These are phyloP conservation scores for Zaprionus ornatus DNA, from an alignment of 1,140 invertebrate genomes.

Conservation along the genomic window DNA sequence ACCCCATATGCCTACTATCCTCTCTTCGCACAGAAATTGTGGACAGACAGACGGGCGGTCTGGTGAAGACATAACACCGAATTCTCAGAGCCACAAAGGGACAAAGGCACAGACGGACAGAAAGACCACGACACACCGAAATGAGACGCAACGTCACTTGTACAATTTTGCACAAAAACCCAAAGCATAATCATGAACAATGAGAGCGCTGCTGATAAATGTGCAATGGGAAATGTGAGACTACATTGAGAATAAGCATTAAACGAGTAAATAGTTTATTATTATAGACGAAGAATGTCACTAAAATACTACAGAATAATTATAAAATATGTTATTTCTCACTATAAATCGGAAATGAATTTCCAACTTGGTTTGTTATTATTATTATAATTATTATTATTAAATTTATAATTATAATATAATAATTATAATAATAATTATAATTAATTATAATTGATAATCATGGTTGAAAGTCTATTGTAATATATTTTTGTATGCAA, in stretches of 20 bases:
- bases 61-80: constrained; percentile 1
- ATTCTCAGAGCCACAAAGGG: constrained; percentile 9
- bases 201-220: constrained; percentile 76
- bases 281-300: neutral
- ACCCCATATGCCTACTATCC: no score
- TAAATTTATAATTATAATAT: no score
- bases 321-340: neutral
- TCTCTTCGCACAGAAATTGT: constrained; percentile 59
- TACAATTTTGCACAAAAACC: constrained; percentile 83
- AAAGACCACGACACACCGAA: constrained; percentile 21
- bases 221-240: constrained; percentile 61
- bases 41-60: constrained; percentile 15
- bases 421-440: no score
- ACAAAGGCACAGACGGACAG: neutral
- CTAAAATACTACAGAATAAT: neutral
- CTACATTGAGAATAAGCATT: constrained; percentile 29
- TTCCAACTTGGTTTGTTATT: neutral
- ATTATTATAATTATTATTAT: no score
- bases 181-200: constrained; percentile 84
- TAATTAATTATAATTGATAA: no score
- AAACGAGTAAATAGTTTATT: neutral
- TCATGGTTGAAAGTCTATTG: neutral
- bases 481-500: neutral
- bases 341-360: no score
- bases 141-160: constrained; percentile 60